Conservation (phyloP, 1,140 invertebrate genomes). For the Bombus vancouverensis region DNA sequence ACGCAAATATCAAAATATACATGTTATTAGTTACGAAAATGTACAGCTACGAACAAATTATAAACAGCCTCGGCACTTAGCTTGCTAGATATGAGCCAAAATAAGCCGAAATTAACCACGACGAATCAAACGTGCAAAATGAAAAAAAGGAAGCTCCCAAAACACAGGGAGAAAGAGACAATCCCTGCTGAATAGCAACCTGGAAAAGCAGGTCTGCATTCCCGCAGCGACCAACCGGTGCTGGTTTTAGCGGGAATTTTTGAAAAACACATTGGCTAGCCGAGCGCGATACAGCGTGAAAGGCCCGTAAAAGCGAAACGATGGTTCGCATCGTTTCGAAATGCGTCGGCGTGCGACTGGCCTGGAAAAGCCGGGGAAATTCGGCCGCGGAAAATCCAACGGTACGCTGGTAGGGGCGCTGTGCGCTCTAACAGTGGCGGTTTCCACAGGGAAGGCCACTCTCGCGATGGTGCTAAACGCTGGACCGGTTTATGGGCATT, state of each 20-base stretch:
- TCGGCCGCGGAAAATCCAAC: constrained; percentile 61
- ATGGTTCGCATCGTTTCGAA: constrained; percentile 36
- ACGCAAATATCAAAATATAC: no score
- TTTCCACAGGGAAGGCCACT: constrained; percentile 33
- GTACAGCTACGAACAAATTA: no score
- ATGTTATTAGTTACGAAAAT: no score
- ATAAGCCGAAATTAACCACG: no score
- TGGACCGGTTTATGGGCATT: constrained; percentile 77
- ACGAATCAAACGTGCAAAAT: no score
- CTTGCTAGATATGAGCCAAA: no score
- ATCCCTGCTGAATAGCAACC: constrained; percentile 31
- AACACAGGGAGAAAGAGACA: background rate
- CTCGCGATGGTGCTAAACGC: constrained; percentile 56
- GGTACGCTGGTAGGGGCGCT: background rate
- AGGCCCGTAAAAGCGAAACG: constrained; percentile 54
- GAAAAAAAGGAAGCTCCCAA: background rate
- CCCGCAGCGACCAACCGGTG: background rate
- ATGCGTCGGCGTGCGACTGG: constrained; percentile 27
- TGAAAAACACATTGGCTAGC: constrained; percentile 54
- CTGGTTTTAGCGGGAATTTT: constrained; percentile 62
- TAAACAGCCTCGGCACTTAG: no score
- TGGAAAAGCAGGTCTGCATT: background rate
- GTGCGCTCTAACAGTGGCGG: constrained; percentile 17
- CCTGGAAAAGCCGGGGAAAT: constrained; percentile 71
- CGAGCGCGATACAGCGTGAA: constrained; percentile 57